Base-by-base conservation (phyloP, 2,113 vertebrate genomes). In the Zapornia atra region DNA sequence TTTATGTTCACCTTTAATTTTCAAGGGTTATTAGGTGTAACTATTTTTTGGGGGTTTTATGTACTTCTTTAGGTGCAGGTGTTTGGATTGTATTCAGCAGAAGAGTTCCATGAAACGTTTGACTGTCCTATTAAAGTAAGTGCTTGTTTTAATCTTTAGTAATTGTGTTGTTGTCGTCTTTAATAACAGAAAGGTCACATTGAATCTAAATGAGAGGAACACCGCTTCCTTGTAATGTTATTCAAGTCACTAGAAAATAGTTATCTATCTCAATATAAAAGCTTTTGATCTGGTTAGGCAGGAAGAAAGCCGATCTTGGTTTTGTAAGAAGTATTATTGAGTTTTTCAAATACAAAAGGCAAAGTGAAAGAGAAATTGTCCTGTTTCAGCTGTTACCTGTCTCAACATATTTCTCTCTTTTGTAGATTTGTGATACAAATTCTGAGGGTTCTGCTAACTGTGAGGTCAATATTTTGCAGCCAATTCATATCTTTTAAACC, bases 71-170 rank as follows among this genome's bases (percentile, higher is more conserved):
- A 99, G 99, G 99, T 99, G 42, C 99, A 99, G 82, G 99, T 99
- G 60, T 99, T 99, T 90, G 99, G 99, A 71, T 98, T 99, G 50
- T 99, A 99, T 96, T 99, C 99, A 53, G 99, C 98, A 36, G 99
- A 99, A 97, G 99, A 99, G 96, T 99, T 99, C 97, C 99, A 99
- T 29, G 99, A 99, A 97, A 99, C 98, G 5, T 99, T 99, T 96
- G 99, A 99, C 98, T 99, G 99, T 96, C 99, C 99, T 89, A 98
- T 99, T 98, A 99, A 99, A 98, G 99, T 99, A 98, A 98, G 98
- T 97, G 82, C 76, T 96, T 85, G 60, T 94, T 94, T 95, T 89
- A 90, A 91, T 96, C 85, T 80, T 83, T 63, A 89, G 78, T 85
- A 96, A 76, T 88, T 94, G 50, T 69, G 46, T 5, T 93, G 69